Evolutionary conservation across 92 coral and sea anemone species (phyloP).

Genomic region (Epizoanthus illoricatus): DNA sequence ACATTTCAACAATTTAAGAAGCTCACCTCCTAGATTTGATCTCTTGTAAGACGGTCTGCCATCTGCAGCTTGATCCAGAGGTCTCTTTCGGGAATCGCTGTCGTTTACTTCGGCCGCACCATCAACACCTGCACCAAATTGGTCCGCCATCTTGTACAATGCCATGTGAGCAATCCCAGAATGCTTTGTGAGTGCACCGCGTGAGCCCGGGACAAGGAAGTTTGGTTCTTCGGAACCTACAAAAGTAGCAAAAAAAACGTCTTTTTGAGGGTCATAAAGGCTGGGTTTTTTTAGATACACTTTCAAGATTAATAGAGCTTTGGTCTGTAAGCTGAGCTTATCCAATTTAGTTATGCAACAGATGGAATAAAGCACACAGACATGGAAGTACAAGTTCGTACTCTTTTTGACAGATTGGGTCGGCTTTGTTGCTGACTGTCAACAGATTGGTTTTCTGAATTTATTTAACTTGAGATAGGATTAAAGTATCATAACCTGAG

Average conservation of each 20-base stretch:
- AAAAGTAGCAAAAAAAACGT: neutral
- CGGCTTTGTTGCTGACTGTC: constrained; percentile 1
- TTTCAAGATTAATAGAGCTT: neutral
- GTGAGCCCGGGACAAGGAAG: constrained; percentile 10
- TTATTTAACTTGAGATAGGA: constrained; percentile 25
- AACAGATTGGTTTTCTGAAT: neutral
- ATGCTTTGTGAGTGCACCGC: constrained; percentile 52
- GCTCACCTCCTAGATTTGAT: constrained; percentile 95
- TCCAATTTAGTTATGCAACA: neutral
- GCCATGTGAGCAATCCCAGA: constrained; percentile 72
- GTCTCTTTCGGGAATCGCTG: constrained; percentile 92
- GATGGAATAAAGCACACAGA: constrained; percentile 3
- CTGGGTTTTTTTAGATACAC: neutral
- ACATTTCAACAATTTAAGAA: neutral
- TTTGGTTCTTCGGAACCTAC: neutral
- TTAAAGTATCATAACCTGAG: constrained; percentile 23
- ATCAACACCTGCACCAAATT: constrained; percentile 73
- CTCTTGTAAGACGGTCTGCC: constrained; percentile 84
- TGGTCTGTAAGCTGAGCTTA: constrained; percentile 8
- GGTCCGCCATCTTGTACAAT: constrained; percentile 91
- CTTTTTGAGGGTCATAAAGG: neutral
- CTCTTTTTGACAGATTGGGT: neutral
- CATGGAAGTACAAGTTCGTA: constrained; percentile 4
- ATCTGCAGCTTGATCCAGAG: constrained; percentile 84
- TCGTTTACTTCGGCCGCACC: constrained; percentile 71